Base-by-base conservation (phyloP, 2,888 invertebrate genomes). In the Dynastes maya region DNA sequence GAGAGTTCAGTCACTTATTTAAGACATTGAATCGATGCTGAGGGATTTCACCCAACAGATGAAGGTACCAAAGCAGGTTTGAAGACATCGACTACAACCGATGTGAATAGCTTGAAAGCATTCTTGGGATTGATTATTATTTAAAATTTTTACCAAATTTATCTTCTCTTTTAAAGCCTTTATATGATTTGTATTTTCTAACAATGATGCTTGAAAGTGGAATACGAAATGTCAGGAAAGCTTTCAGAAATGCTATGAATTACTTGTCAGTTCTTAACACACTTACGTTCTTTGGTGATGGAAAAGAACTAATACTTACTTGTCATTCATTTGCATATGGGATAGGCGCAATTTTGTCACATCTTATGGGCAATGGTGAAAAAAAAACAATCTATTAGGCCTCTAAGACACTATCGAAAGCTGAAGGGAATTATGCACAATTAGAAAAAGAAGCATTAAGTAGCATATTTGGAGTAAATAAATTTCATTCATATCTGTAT, bases 361-460 rank as follows among this genome's bases (percentile, higher is more conserved):
- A 55, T 22, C 27, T 32, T 2, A 27, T 74, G 40, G 74, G 22
- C 29, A 22, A 55, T 55, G 74, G 61, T 37, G 37, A 58, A 29
- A n/a, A 63, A 61, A 61, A n/a, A 75, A 79, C 79, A 63, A 79
- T 82, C 40, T 80, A 80, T 22, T 82, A 68, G 61, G 80, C 80
- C n/a, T 80, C 81, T 5, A 40, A 81, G 32, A 51, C 76, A 53
- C 40, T 76, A 68, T 67, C 67, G 6, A 53, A 58, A 27, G 55
- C 53, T 27, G 81, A 82, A 75, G 65, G 45, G 22, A 51, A 63
- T 5, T 81, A 79, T 61, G 55, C 79, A 22, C 22, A 22, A 22
- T 22, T 82, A 64, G 80, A 81, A 55, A 81, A 80, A 55, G 82
- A 80, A 74, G 81, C 79, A 40, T 65, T 81, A 63, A 80, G 68